Evolutionary conservation across 2,888 invertebrate genomes (phyloP).

Genomic region (Acleris cristana): DNA sequence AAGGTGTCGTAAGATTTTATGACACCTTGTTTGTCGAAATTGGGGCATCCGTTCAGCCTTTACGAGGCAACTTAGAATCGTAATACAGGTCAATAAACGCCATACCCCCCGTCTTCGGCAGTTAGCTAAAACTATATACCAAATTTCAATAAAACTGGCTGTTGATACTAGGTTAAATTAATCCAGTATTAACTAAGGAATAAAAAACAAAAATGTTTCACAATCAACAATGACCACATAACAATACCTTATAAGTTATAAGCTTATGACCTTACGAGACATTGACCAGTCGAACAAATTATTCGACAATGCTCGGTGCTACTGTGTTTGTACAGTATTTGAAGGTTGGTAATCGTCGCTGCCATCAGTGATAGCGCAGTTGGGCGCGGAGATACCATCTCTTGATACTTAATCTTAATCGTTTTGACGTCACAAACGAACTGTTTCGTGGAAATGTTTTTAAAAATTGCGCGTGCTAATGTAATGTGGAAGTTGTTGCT

Average conservation of each 20-base stretch:
- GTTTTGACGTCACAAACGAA: slow-evolving; percentile 31
- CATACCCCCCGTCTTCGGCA: no score
- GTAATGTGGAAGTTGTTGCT: neutral
- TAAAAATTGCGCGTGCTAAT: neutral
- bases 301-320: slow-evolving; percentile 8
- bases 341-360: slow-evolving; percentile 20
- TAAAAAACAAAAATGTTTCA: no score
- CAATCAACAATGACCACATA: neutral
- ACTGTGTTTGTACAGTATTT: slow-evolving; percentile 21
- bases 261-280: neutral
- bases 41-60: no score
- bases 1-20: no score
- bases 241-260: no score
- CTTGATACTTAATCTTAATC: slow-evolving; percentile 34
- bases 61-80: no score
- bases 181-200: no score
- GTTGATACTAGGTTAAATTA: no score
- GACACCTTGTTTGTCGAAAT: no score
- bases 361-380: slow-evolving; percentile 22
- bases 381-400: slow-evolving; percentile 17
- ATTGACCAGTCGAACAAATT: neutral
- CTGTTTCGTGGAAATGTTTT: slow-evolving; percentile 34
- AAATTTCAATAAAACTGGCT: no score
- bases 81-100: no score
- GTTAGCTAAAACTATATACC: no score